phyloP scores from a whole-genome alignment of 1,140 invertebrate genomes.

The Monochamus saltuarius region DNA sequence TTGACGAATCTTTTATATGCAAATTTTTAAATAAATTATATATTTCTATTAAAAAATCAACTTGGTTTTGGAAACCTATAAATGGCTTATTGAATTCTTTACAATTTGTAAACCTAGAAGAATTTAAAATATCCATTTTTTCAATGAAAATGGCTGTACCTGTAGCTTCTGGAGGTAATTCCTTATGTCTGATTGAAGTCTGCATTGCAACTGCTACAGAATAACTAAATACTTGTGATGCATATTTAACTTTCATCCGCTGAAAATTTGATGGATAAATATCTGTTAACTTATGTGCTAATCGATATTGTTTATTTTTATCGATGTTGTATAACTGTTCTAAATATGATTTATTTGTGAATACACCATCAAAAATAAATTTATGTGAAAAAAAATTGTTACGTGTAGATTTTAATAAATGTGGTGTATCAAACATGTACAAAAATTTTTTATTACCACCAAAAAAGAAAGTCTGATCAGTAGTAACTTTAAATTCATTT shows the following conservation, averaged over 20 bases:
- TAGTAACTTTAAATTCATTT: too few relatives aligned
- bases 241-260: constrained; percentile 27
- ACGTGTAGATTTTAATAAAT: too few relatives aligned
- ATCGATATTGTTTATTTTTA: not conserved
- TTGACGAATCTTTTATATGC: constrained; percentile 12
- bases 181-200: constrained; percentile 22
- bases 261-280: constrained; percentile 16
- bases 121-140: constrained; percentile 26
- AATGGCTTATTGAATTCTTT: constrained; percentile 19
- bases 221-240: constrained; percentile 27
- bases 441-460: too few relatives aligned
- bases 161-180: constrained; percentile 22
- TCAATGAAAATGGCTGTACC: not conserved
- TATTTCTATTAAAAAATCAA: constrained; percentile 10
- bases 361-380: too few relatives aligned
- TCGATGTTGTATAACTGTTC: not conserved
- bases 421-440: too few relatives aligned
- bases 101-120: constrained; percentile 3
- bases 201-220: constrained; percentile 23
- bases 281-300: constrained; percentile 17
- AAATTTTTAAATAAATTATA: constrained; percentile 8
- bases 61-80: not conserved
- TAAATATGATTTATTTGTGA: not conserved
- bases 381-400: too few relatives aligned
- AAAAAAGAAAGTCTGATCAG: too few relatives aligned